phyloP scores from a whole-genome alignment of 2,888 invertebrate species.

The Molorchus minor region DNA sequence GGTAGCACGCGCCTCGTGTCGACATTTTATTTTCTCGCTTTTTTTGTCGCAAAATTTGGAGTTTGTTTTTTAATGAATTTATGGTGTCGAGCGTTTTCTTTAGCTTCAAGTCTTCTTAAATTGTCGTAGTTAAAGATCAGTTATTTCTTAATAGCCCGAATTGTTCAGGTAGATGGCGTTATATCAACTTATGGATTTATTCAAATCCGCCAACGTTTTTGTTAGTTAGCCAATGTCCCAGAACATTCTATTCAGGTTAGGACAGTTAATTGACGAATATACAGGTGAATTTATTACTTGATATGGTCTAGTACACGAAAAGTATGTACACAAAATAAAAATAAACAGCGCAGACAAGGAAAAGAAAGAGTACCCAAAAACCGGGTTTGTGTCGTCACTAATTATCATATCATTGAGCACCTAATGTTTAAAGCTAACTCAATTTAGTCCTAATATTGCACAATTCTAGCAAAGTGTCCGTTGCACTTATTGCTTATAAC shows the following conservation, averaged over 20 bases:
- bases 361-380: conserved; percentile 47
- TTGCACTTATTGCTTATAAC: conserved; percentile 53
- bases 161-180: too few relatives aligned
- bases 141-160: too few relatives aligned
- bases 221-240: not conserved
- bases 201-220: too few relatives aligned
- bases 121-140: too few relatives aligned
- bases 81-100: too few relatives aligned
- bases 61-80: too few relatives aligned
- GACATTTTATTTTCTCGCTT: too few relatives aligned
- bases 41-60: too few relatives aligned
- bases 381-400: conserved; percentile 48
- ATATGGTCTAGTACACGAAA: conserved; percentile 19
- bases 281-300: conserved; percentile 1
- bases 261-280: conserved; percentile 1
- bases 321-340: conserved; percentile 19
- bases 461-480: conserved; percentile 61
- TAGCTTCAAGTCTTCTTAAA: too few relatives aligned
- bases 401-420: conserved; percentile 59
- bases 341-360: conserved; percentile 25
- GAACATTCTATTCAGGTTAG: not conserved
- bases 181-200: too few relatives aligned
- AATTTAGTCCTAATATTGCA: conserved; percentile 64
- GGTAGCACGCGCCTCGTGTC: too few relatives aligned
- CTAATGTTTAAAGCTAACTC: conserved; percentile 64